Evolutionary conservation across 1,140 invertebrate genomes (phyloP).

Genomic region (Ditylenchus dipsaci): DNA sequence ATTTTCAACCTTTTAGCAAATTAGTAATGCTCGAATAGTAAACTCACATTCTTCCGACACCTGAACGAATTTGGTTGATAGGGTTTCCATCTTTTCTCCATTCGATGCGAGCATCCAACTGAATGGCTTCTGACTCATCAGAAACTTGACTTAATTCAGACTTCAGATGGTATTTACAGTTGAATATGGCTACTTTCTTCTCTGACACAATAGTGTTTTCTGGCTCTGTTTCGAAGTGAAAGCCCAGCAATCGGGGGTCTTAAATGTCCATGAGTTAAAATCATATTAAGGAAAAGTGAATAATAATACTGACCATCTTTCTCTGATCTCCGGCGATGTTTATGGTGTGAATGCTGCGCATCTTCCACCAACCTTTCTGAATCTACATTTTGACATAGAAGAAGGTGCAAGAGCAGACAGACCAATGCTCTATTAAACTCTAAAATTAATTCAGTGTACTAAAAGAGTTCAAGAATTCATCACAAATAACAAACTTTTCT

Average conservation of each 20-base stretch:
- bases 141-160: neutral
- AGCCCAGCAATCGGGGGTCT: constrained; percentile 8
- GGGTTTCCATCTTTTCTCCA: constrained; percentile 13
- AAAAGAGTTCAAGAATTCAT: neutral
- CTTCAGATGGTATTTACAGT: constrained; percentile 9
- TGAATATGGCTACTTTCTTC: constrained; percentile 1
- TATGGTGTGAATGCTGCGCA: neutral
- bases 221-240: constrained; percentile 10
- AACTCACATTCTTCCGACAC: constrained; percentile 13
- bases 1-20: neutral
- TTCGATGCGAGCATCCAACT: constrained; percentile 9
- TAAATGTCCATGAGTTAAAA: neutral
- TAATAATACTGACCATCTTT: neutral
- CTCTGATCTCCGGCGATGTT: neutral
- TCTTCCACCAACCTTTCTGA: neutral
- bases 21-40: neutral
- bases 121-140: neutral
- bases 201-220: neutral
- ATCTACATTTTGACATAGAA: neutral
- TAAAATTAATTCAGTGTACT: neutral
- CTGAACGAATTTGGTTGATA: constrained; percentile 2
- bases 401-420: neutral
- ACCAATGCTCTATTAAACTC: neutral
- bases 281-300: neutral
- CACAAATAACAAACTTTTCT: neutral